Base-by-base conservation (phyloP, 2,888 invertebrate genomes). In the Amorpha juglandis region DNA sequence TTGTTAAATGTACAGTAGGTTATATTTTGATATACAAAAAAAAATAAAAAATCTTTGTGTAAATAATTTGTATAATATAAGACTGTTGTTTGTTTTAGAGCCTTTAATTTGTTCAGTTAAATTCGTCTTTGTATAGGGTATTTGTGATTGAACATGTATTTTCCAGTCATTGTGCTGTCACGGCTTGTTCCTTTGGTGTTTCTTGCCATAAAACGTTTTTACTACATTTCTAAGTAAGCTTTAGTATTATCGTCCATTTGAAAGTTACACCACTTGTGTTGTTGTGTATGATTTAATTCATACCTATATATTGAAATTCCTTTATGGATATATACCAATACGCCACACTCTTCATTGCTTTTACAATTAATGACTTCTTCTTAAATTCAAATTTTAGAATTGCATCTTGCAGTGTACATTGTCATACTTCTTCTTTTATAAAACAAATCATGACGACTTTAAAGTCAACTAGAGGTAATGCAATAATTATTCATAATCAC, bases 51-150 rank as follows among this genome's bases (percentile, higher is more conserved):
- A 89, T 86, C 84, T 90, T 89, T 88, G 88, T 92, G 92, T 92
- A 92, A 92, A 93, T 91, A 93, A 89, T 87, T 83, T 88, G 85
- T 92, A 89, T 89, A 84, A 89, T 86, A 84, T 92, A 93, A 92
- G 93, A 93, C 92, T 93, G 93, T 93, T 93, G 92, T 91, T 91
- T 86, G 88, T 85, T 88, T 85, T 91, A 92, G 90, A 92, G 90
- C 86, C 86, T 93, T 90, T 93, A 91, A 91, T 90, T 90, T 83
- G 90, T 90, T 92, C 86, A 81, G 82, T 89, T 89, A 81, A 84
- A 81, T 86, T 84, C 82, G 87, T 84, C 82, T 86, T 75, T 74
- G 71, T 78, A 78, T 84, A 84, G 80, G 82, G 77, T 84, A 74
- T 80, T 82, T 82, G 80, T 82, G 82, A 84, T 84, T 81, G 84